phyloP scores from a whole-genome alignment of 2,113 vertebrate species.

The Apteryx owenii region DNA sequence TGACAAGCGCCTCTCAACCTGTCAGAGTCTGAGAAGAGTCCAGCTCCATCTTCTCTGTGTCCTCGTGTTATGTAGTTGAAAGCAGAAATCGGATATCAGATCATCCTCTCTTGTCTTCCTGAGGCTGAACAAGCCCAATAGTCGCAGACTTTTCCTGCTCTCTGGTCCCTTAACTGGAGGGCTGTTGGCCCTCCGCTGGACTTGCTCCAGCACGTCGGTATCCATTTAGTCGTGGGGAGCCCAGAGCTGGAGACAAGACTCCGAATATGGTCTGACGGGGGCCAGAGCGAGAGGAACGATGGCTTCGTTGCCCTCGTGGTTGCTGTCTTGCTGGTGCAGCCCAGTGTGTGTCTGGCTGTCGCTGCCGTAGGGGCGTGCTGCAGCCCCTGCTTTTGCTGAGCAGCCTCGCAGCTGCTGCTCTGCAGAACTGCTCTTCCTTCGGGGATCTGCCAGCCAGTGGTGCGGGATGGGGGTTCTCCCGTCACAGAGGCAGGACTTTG shows the following conservation, averaged over 20 bases:
- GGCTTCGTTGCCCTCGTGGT: background rate
- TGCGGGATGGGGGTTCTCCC: background rate
- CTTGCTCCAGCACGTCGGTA: background rate
- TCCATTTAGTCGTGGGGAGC: background rate
- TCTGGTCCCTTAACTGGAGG: background rate
- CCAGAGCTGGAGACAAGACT: background rate
- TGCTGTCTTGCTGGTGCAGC: background rate
- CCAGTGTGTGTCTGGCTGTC: background rate
- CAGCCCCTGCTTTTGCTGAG: background rate
- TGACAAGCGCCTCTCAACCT: background rate
- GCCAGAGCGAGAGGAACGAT: background rate
- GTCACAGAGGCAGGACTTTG: background rate
- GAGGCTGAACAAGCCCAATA: background rate
- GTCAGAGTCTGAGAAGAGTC: background rate
- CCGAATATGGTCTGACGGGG: background rate
- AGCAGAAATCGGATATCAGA: accelerated
- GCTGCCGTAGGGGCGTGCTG: background rate
- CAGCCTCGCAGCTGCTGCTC: background rate
- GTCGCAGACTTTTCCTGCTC: background rate
- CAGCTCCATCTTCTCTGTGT: background rate
- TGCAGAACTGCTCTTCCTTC: background rate
- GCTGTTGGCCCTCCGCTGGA: background rate
- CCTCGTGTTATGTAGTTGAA: background rate
- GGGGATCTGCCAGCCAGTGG: background rate
- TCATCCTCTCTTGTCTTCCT: background rate